Conservation (phyloP, 2,113 vertebrate genomes). For the Meles meles region DNA sequence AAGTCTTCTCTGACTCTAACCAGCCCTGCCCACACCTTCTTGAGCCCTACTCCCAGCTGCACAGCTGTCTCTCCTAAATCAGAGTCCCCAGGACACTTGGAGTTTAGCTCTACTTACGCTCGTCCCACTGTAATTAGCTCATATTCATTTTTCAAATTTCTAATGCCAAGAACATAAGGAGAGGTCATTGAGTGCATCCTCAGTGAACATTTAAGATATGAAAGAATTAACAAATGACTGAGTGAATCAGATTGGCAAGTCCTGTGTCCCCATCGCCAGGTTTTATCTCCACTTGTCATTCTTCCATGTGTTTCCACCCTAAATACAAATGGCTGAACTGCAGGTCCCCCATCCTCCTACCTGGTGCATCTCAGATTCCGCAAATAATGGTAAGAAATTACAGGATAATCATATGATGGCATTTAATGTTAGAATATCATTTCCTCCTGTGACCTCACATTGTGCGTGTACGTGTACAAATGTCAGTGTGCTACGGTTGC, state of each 20-base stretch:
- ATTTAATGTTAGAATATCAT: constrained; percentile 77
- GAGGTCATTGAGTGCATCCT: neutral
- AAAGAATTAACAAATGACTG: neutral
- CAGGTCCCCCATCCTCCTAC: neutral
- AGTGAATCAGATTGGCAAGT: neutral
- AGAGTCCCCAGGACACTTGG: neutral
- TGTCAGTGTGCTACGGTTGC: neutral
- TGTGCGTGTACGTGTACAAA: constrained; percentile 14
- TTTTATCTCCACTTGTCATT: neutral
- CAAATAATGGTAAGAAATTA: constrained; percentile 77
- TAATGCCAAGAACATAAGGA: neutral
- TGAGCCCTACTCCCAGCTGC: neutral
- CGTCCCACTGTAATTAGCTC: neutral
- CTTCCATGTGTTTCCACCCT: neutral
- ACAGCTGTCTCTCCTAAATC: neutral
- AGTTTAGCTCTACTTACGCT: neutral
- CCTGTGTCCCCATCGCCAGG: neutral
- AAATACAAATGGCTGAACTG: neutral
- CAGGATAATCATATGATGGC: constrained; percentile 76
- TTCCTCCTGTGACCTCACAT: constrained; percentile 65
- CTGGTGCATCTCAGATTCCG: constrained; percentile 6
- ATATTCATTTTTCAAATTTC: neutral
- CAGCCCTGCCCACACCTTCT: neutral
- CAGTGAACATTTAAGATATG: neutral
- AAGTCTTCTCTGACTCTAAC: neutral